Evolutionary conservation across 2,888 invertebrate species (phyloP).

Genomic region (Xestia c-nigrum): DNA sequence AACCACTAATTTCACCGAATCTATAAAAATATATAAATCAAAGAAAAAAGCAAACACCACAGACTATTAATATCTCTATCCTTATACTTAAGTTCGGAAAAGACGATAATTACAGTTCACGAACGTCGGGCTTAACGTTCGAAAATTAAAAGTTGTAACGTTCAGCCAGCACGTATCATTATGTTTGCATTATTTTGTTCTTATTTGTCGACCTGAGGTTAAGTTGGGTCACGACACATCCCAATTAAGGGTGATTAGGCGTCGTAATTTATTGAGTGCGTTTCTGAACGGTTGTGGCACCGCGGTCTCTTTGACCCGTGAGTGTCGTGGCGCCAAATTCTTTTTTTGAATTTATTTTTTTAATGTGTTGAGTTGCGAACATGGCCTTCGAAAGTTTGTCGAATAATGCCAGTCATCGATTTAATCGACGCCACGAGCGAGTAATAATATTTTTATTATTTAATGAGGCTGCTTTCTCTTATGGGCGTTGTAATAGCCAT

Average conservation of each 20-base stretch:
- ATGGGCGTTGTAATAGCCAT: constrained; percentile 63
- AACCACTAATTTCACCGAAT: constrained; percentile 86
- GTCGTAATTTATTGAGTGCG: constrained; percentile 89
- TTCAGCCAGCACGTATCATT: constrained; percentile 86
- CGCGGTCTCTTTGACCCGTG: constrained; percentile 81
- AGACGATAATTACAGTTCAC: constrained; percentile 87
- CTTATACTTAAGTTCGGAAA: constrained; percentile 87
- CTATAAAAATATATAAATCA: constrained; percentile 88
- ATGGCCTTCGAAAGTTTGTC: constrained; percentile 73
- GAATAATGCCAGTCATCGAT: constrained; percentile 66
- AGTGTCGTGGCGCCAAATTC: constrained; percentile 82
- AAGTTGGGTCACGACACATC: constrained; percentile 89
- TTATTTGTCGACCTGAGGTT: constrained; percentile 87
- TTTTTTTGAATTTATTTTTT: constrained; percentile 71
- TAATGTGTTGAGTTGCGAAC: constrained; percentile 84
- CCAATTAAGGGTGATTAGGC: constrained; percentile 90
- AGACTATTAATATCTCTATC: constrained; percentile 89
- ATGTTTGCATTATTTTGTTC: constrained; percentile 89
- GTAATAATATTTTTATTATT: constrained; percentile 66
- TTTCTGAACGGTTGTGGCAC: constrained; percentile 77
- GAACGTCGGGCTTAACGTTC: constrained; percentile 83
- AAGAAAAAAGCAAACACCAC: constrained; percentile 86
- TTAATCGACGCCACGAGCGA: constrained; percentile 67
- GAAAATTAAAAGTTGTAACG: constrained; percentile 86
- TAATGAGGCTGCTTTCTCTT: constrained; percentile 66